These are phyloP conservation scores for Orussus abietinus DNA, from an alignment of 1,140 invertebrate genomes.

Conservation along the genomic window DNA sequence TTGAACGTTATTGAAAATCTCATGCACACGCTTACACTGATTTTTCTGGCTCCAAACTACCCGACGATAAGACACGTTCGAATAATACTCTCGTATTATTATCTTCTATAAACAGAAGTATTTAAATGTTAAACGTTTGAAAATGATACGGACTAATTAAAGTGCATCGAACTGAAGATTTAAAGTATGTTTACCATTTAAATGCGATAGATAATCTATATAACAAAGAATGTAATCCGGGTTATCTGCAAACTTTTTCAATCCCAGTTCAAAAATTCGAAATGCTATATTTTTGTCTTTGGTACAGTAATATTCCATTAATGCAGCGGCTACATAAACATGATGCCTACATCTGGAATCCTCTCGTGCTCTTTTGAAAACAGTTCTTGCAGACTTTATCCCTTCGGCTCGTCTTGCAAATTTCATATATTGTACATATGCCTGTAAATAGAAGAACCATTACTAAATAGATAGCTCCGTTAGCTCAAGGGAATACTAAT, in stretches of 20 bases:
- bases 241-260: constrained; percentile 94
- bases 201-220: constrained; percentile 95
- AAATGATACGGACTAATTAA: too few species aligned
- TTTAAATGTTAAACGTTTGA: constrained; percentile 1
- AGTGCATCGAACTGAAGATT: neutral
- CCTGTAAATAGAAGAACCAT: constrained; percentile 54
- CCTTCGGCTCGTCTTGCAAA: constrained; percentile 95
- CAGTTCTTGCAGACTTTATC: constrained; percentile 89
- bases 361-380: constrained; percentile 94
- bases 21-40: constrained; percentile 68
- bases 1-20: constrained; percentile 7
- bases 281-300: constrained; percentile 99
- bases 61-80: constrained; percentile 92
- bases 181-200: constrained; percentile 75
- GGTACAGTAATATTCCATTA: constrained; percentile 99
- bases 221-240: constrained; percentile 94
- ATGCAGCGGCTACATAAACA: constrained; percentile 91
- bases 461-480: constrained; percentile 5
- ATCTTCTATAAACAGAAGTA: constrained; percentile 71
- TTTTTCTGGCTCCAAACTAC: constrained; percentile 86
- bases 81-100: constrained; percentile 98
- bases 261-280: constrained; percentile 94
- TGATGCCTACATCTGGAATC: constrained; percentile 84
- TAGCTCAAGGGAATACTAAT: too few species aligned
- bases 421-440: constrained; percentile 99